phyloP scores from a whole-genome alignment of 30 jellyfish, hydroid and myxozoan species.

The Rhopilema esculentum region DNA sequence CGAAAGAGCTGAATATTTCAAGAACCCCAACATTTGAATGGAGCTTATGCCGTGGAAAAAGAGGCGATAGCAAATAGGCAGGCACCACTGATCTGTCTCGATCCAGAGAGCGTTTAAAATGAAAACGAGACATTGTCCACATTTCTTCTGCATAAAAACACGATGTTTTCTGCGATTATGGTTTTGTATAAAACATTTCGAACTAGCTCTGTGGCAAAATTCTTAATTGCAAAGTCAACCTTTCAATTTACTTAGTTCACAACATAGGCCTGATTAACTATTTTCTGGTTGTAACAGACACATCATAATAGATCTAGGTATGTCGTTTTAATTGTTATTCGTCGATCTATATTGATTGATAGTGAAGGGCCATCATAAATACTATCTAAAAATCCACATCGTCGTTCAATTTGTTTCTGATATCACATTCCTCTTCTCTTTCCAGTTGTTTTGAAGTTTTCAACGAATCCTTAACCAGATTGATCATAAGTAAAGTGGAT shows the following conservation, averaged over 20 bases:
- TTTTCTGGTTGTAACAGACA: too few relatives aligned
- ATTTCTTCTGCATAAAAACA: too few relatives aligned
- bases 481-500: constrained; percentile 23
- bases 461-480: constrained; percentile 18
- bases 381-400: background rate
- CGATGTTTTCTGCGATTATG: too few relatives aligned
- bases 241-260: too few relatives aligned
- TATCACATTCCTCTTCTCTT: background rate
- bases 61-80: background rate
- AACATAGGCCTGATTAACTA: too few relatives aligned
- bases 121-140: too few relatives aligned
- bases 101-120: too few relatives aligned
- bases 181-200: too few relatives aligned
- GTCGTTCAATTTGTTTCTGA: background rate
- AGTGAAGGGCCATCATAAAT: background rate
- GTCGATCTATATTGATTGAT: background rate
- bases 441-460: background rate
- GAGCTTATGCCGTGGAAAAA: background rate
- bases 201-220: too few relatives aligned
- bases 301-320: background rate
- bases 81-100: too few relatives aligned
- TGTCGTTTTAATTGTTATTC: background rate
- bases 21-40: background rate
- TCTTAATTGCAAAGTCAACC: too few relatives aligned
- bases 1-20: background rate